These are phyloP conservation scores for Poecile montanus DNA, from an alignment of 2,797 vertebrate species.

Conservation along the genomic window DNA sequence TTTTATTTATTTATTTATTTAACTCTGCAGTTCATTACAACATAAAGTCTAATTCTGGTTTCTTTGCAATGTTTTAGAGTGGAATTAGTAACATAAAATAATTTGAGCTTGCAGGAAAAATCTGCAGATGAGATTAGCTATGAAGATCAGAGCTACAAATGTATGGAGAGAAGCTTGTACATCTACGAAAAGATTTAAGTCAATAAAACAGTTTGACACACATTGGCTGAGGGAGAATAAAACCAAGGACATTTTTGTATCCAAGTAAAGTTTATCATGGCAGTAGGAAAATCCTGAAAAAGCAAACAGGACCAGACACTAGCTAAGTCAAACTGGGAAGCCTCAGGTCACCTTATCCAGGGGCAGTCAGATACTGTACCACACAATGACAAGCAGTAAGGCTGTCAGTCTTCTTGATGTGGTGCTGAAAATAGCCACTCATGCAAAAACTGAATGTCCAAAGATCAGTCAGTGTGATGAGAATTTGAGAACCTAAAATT, in stretches of 20 bases:
- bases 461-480: constrained; percentile 41
- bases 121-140: not conserved
- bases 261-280: not conserved
- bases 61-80: not conserved
- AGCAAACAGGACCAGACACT: constrained; percentile 56
- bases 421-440: constrained; percentile 26
- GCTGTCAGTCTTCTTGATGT: constrained; percentile 48
- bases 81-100: not conserved
- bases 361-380: not conserved
- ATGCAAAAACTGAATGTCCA: constrained; percentile 22
- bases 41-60: not conserved
- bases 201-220: not conserved
- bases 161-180: not conserved
- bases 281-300: constrained; percentile 9
- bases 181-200: not conserved
- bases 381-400: not conserved
- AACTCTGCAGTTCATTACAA: not conserved
- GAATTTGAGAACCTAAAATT: constrained; percentile 33
- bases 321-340: constrained; percentile 45
- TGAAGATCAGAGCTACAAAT: not conserved
- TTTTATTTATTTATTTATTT: not conserved
- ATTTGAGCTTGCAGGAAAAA: not conserved
- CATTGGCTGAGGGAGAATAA: not conserved
- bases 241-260: not conserved
- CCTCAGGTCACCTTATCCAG: constrained; percentile 23